A percentile compares a stretch with the other conserved stretches of the same genome.
Conservation (phyloP, 1,140 invertebrate genomes). For the Cyclargus thomasi region DNA sequence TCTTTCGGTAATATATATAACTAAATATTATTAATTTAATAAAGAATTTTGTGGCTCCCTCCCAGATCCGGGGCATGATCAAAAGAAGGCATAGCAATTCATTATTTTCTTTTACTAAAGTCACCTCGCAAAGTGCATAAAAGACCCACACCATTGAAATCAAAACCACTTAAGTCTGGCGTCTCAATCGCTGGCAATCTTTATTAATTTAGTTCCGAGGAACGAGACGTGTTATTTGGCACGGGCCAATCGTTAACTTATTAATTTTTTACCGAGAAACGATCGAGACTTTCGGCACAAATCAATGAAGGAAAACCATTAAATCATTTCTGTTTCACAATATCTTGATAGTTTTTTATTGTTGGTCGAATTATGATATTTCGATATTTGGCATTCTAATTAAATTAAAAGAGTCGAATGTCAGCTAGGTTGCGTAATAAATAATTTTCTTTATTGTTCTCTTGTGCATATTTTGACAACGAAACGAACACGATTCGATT, state of each 20-base stretch:
- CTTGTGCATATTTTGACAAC: not conserved
- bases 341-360: not conserved
- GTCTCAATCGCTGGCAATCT: not conserved
- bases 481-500: not conserved
- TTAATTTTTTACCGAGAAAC: constrained; percentile 24
- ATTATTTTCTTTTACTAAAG: too few species aligned
- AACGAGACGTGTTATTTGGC: constrained; percentile 23
- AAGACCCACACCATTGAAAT: not conserved
- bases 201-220: not conserved
- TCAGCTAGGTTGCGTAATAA: not conserved
- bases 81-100: too few species aligned
- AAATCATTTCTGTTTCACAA: not conserved
- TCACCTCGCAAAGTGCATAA: too few species aligned
- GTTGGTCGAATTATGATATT: not conserved
- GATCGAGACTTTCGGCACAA: constrained; percentile 15
- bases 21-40: too few species aligned
- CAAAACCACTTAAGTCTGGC: not conserved
- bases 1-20: too few species aligned
- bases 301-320: not conserved
- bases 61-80: too few species aligned
- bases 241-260: constrained; percentile 33
- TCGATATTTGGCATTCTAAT: constrained; percentile 1
- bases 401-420: not conserved
- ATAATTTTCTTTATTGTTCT: not conserved
- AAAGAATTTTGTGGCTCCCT: too few species aligned